Base-by-base conservation (phyloP, 2,888 invertebrate genomes). In the Drosophila dives region DNA sequence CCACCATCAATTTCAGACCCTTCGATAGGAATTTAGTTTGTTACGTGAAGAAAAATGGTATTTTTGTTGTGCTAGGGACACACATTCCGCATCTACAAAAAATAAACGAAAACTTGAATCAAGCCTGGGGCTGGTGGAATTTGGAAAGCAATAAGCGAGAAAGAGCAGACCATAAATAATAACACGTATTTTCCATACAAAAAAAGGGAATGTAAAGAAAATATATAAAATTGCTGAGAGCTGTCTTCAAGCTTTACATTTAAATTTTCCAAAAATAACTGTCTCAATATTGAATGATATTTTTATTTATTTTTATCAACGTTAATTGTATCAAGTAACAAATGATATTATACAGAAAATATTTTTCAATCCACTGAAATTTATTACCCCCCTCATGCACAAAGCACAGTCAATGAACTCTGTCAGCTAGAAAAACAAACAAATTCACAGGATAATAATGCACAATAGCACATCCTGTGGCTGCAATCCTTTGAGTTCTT, bases 361-460 rank as follows among this genome's bases (percentile, higher is more conserved):
- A 5, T 0, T 8, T 33, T 23, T 11, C 3, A 49, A 15, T 26
- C 5, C 34, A 8, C 3, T n/a, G 26, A 2, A n/a, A 26, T 20
- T 20, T 26, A 10, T 38, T 17, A 32, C 38, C 23, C 38, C 36
- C 20, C 26, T 23, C 23, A 40, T 42, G 36, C 15, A 12, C 15
- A 38, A 45, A 12, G 10, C 51, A 55, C 34, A 70, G 74, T 82
- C 72, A 80, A 59, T 53, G 80, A 70, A 67, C 80, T 66, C 59
- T 53, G 34, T 6, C 26, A 48, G 42, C 42, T 62, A n/a, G 11
- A 1, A 45, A 54, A 55, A 55, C 20, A 66, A 67, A 55, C 17
- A 66, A 15, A 38, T 48, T 38, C 20, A 3, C 54, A 34, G 50
- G 15, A 72, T 36, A 63, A 23, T 26, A 56, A 56, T 53, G n/a